Evolutionary conservation across 1,140 invertebrate genomes (phyloP).

Genomic region (Drosophila bocki): DNA sequence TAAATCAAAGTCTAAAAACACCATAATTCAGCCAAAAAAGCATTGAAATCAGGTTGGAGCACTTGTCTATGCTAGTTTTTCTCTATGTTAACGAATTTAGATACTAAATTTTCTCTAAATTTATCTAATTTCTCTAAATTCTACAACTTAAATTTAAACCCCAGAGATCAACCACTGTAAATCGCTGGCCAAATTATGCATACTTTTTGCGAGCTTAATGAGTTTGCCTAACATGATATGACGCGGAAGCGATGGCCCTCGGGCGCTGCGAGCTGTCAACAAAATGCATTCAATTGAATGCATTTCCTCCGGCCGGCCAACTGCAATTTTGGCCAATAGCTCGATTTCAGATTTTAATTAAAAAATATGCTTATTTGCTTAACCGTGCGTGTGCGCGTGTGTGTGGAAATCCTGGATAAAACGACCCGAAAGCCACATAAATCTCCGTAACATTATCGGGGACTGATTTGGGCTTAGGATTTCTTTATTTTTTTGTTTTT

Average conservation of each 20-base stretch:
- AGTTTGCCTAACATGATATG: slow-evolving; percentile 40
- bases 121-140: too few species aligned
- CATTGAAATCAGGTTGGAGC: too few species aligned
- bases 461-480: slow-evolving; percentile 9
- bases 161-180: neutral
- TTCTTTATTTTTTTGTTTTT: neutral
- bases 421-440: slow-evolving; percentile 11
- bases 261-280: slow-evolving; percentile 27
- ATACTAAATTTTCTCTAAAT: too few species aligned
- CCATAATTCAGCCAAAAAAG: too few species aligned
- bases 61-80: too few species aligned
- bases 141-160: neutral
- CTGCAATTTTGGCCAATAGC: slow-evolving; percentile 32
- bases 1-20: too few species aligned
- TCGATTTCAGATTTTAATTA: slow-evolving; percentile 32
- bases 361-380: slow-evolving; percentile 27
- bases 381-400: slow-evolving; percentile 6
- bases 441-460: slow-evolving; percentile 38
- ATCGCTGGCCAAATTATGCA: slow-evolving; percentile 10
- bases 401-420: slow-evolving; percentile 19
- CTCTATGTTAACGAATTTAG: too few species aligned
- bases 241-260: slow-evolving; percentile 25
- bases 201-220: slow-evolving; percentile 28
- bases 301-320: slow-evolving; percentile 28
- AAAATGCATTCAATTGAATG: slow-evolving; percentile 41